Base-by-base conservation (phyloP, 2,888 invertebrate species). In the Mythimna albipuncta region DNA sequence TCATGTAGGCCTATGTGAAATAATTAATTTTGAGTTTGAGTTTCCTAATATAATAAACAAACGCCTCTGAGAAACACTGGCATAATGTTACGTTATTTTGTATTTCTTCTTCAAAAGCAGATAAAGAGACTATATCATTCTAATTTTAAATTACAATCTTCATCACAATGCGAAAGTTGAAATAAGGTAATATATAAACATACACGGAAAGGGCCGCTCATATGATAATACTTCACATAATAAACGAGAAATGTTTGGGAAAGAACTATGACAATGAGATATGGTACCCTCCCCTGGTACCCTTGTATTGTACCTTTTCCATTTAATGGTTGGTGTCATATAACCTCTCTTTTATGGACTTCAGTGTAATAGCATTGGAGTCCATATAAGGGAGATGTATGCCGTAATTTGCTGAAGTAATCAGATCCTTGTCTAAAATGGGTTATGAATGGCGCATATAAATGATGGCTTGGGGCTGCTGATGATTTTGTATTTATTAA, bases 191-290 rank as follows among this genome's bases (percentile, higher is more conserved):
- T 47, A 47, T 19, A 47, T 47, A 47, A 47, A 47, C 4, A 61
- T 19, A 75, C 59, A 32, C 41, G 55, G 52, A 70, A 75, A 75
- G 47, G 44, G 44, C 7, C 26, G 6, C 32, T 64, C 58, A 61
- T 64, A 16, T 55, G 55, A 54, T 63, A 64, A 78, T 55, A 64
- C 44, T 55, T 77, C 67, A 66, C 73, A 73, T 72, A 75, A 73
- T 61, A 68, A 68, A 72, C 63, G 63, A 67, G 41, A 63, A 57
- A 68, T 55, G 32, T 65, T 62, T 26, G 16, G 26, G 44, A 62
- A 62, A 62, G n/a, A 66, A 74, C 55, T 69, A 62, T 16, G n/a
- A 7, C 1, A 21, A n/a, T 61, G 41, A 41, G 5, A 62, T 67
- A 52, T 54, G 21, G 9, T 41, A 41, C 54, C 47, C 13, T 47